Base-by-base conservation (phyloP, 2,888 invertebrate species). In the Sisyra nigra region DNA sequence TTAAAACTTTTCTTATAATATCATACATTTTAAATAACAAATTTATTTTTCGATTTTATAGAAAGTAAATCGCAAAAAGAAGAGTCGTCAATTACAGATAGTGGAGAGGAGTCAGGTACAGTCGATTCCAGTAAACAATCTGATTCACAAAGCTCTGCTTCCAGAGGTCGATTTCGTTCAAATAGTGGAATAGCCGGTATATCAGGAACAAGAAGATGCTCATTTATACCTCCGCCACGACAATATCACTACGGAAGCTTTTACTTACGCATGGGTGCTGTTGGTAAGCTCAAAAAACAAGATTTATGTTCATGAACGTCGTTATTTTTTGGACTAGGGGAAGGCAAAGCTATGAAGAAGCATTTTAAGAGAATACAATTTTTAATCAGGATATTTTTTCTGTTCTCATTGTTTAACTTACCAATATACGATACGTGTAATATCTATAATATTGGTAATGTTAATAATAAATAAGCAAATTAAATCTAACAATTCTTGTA, bases 241-340 rank as follows among this genome's bases (percentile, higher is more conserved):
- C 70, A 71, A 47, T 81, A 85, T 52, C 87, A 89, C 61, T 89
- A 87, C 55, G 91, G 91, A 41, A 89, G 89, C 62, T 91, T 92
- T 63, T 92, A 92, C 62, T 68, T 92, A 46, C 72, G 91, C 51
- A 86, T 91, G 83, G 91, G 91, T 14, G 91, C 91, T 47, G 89
- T 92, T 50, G 84, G 86, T 86, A 61, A 69, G 71, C 61, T 42
- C 11, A 30, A 8, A n/a, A n/a, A n/a, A n/a, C n/a, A 7, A 24
- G 24, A 24, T 24, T 7, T 5, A 7, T 24, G 24, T 24, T 24
- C 7, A 3, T 24, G 5, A 24, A 24, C 24, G n/a, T n/a, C n/a
- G n/a, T n/a, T n/a, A n/a, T n/a, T n/a, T n/a, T n/a, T n/a, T n/a
- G n/a, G n/a, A n/a, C n/a, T n/a, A n/a, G n/a, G n/a, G n/a, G n/a